A percentile compares a stretch with the other conserved stretches of the same genome.
Conservation (phyloP, 37 sponge, comb jelly and placozoan species). For the Chondrilla cf. caribensis region DNA sequence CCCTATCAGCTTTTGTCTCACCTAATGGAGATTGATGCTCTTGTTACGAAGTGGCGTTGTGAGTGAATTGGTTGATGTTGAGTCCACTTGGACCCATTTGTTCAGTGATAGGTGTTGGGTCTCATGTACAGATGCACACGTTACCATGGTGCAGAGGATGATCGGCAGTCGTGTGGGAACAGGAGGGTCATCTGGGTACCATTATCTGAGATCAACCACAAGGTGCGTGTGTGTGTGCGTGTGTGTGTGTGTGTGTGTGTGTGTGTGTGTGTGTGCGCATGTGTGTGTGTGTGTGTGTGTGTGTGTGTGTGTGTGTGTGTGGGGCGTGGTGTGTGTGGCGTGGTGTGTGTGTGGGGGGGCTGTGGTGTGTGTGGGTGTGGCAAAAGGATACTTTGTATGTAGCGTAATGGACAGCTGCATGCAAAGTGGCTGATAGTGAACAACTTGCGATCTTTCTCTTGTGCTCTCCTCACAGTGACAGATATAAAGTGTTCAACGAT, state of each 20-base stretch:
- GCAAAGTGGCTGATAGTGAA: background rate
- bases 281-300: no score
- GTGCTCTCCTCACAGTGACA: conserved; percentile 32
- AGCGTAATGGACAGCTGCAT: no score
- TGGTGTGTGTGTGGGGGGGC: no score
- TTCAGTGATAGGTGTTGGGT: no score
- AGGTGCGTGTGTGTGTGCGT: conserved; percentile 12
- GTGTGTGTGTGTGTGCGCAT: no score
- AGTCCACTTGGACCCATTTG: no score
- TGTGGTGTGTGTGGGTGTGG: no score
- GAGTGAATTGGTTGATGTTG: background rate
- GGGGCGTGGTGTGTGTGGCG: no score
- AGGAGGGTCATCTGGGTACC: conserved; percentile 63
- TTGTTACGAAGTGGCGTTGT: conserved; percentile 62
- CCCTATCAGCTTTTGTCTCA: conserved; percentile 37
- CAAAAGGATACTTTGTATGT: no score
- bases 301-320: no score
- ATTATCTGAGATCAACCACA: conserved; percentile 53
- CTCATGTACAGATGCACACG: conserved; percentile 37
- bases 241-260: no score
- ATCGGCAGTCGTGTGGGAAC: conserved; percentile 56
- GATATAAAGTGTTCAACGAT: conserved; percentile 59
- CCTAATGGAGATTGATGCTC: conserved; percentile 49
- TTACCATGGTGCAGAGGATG: conserved; percentile 53
- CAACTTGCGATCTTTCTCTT: background rate